Base-by-base conservation (phyloP, 92 coral and sea anemone species). In the Bergia puertoricense region DNA sequence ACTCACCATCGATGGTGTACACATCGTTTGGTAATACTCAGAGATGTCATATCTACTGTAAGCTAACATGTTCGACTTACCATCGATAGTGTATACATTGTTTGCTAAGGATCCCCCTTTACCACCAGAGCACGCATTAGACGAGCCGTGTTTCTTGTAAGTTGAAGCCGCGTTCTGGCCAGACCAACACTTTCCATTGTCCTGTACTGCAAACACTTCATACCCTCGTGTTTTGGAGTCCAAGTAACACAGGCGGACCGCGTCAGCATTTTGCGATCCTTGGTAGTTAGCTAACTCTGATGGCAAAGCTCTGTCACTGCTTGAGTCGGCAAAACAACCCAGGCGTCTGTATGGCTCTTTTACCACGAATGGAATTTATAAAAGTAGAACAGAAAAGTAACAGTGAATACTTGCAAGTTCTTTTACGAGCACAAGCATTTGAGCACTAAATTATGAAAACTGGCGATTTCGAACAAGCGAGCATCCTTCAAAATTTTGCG, bases 321-420 rank as follows among this genome's bases (percentile, higher is more conserved):
- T 74, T 48, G 79, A 36, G 79, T 74, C 79, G 46, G 79, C 79
- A 8, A 74, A 74, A 37, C 79, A 74, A 16, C 79, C 79, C 79
- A 74, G 79, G 11, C 20, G 43, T 43, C 45, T 74, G 45, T 39
- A 38, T 36, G 79, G 46, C 48, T 5, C 79, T 74, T 48, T 74
- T 74, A 74, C 22, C 6, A 42, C 2, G 1, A 2, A 74, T 38
- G 7, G 22, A 7, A 1, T 13, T 72, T 7, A 16, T 62, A 62
- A 62, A 14, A 18, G 2, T 2, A 62, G n/a, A 16, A 62, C 8
- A 62, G 30, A 1, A 22, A 62, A 62, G 22, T 23, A 18, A 18
- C 30, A 62, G 69, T 62, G 8, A 15, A 7, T 3, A 40, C 22
- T 39, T 40, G 42, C 15, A 73, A 73, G 44, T 37, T 73, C 50